Base-by-base conservation (phyloP, 2,797 vertebrate genomes). In the Oreochromis mossambicus region DNA sequence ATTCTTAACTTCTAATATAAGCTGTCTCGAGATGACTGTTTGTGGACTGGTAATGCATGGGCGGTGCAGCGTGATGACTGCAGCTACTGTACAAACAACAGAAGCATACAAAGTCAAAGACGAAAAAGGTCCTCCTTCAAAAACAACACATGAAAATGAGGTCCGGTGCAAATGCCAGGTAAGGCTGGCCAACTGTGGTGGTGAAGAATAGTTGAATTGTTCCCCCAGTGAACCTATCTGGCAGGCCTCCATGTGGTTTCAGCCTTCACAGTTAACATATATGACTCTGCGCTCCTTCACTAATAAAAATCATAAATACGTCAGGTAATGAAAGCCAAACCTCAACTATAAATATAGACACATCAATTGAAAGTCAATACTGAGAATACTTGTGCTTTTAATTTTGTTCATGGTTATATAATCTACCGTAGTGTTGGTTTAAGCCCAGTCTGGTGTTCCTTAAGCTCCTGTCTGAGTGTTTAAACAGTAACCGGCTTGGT, bases 401-500 rank as follows among this genome's bases (percentile, higher is more conserved):
- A 68, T 50, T 26, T 76, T 26, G 66, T 3, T 81, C 24, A 12
- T 10, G 38, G 54, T 63, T 26, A 11, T 15, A 5, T 86, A 83
- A n/a, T 84, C 77, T 38, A 29, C 54, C 46, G 77, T 46, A 19
- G 51, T 88, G 82, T 80, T 89, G 86, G 24, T 83, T 79, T 87
- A 52, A 78, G 82, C 81, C 83, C 14, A 50, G 87, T 66, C 78
- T 43, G 34, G 51, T 56, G 84, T 88, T 88, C 77, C 76, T 82
- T 58, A 55, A 38, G 84, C 79, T 78, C 46, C 86, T 32, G 84
- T 83, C 82, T 83, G 24, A 78, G 81, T 15, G 82, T 87, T 94
- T 81, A 79, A 89, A 92, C 90, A 81, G 80, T 86, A 92, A 92
- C 85, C 51, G 21, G 81, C 88, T 88, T 1, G 79, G 83, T 34